These are phyloP conservation scores for Drosophila stalkeri DNA, from an alignment of 2,888 invertebrate genomes.

Conservation along the genomic window DNA sequence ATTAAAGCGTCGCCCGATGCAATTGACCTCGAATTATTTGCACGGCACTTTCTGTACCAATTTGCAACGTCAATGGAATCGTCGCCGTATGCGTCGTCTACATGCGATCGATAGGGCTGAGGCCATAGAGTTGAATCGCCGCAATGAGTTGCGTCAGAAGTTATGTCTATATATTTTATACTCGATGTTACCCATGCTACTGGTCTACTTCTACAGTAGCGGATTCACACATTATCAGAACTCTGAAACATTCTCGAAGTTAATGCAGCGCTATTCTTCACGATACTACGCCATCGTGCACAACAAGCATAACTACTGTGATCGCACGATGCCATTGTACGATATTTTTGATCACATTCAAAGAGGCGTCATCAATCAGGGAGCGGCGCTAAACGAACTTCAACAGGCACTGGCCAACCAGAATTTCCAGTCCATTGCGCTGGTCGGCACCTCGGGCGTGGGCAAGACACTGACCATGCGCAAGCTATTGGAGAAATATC, in stretches of 20 bases:
- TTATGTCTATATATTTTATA: constrained; percentile 16
- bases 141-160: neutral
- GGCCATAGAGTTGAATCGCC: neutral
- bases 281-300: constrained; percentile 80
- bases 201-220: constrained; percentile 14
- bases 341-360: constrained; percentile 58
- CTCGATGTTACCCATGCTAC: constrained; percentile 6
- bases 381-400: constrained; percentile 66
- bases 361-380: constrained; percentile 61
- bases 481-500: constrained; percentile 71
- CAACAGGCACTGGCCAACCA: constrained; percentile 64
- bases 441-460: constrained; percentile 80
- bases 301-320: constrained; percentile 79
- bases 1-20: constrained; percentile 22
- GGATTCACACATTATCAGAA: constrained; percentile 24
- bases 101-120: neutral
- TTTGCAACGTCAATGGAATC: constrained; percentile 39
- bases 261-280: constrained; percentile 53
- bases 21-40: constrained; percentile 4
- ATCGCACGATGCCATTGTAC: constrained; percentile 44
- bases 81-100: constrained; percentile 49
- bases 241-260: constrained; percentile 8
- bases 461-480: constrained; percentile 81
- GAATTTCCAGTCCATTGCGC: constrained; percentile 68
- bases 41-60: constrained; percentile 27